These are phyloP conservation scores for Polyodon spathula DNA, from an alignment of 2,113 vertebrate species.

Conservation along the genomic window DNA sequence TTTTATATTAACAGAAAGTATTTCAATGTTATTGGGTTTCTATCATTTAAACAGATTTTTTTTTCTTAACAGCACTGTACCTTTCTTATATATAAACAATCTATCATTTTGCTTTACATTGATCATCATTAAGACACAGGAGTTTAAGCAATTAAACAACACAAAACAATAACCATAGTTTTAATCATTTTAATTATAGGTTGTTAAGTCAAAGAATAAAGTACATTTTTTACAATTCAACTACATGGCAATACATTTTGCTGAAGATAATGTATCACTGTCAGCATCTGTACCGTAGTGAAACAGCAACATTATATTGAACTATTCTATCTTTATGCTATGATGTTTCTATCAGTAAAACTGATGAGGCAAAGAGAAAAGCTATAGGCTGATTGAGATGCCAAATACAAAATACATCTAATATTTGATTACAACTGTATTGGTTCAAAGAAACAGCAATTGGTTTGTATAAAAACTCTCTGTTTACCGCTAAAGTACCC, in stretches of 20 bases:
- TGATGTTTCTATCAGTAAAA: conserved; percentile 15
- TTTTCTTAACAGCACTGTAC: too few species aligned
- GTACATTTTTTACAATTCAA: not conserved
- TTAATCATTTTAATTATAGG: conserved; percentile 10
- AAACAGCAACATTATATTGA: conserved; percentile 15
- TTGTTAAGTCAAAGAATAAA: conserved; percentile 5
- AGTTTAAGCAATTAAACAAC: conserved; percentile 1
- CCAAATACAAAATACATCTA: conserved; percentile 5
- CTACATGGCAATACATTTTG: not conserved
- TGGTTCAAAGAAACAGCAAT: conserved; percentile 1
- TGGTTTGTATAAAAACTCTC: not conserved
- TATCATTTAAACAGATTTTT: too few species aligned
- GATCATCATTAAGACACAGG: not conserved
- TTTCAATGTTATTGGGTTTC: too few species aligned
- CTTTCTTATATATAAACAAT: conserved; percentile 1
- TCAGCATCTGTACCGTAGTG: conserved; percentile 8
- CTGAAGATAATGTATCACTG: conserved; percentile 11
- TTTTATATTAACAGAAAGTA: too few species aligned
- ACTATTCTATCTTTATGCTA: conserved; percentile 11
- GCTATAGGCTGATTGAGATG: conserved; percentile 8
- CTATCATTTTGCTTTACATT: not conserved
- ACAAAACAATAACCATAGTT: conserved; percentile 6
- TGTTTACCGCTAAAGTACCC: too few species aligned
- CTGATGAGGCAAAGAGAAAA: conserved; percentile 13
- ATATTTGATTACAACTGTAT: conserved; percentile 1